Percentiles rank a stretch among this genome's conserved stretches.
Evolutionary conservation across 2,797 vertebrate genomes (phyloP).

Genomic region (Acrocephalus scirpaceus): DNA sequence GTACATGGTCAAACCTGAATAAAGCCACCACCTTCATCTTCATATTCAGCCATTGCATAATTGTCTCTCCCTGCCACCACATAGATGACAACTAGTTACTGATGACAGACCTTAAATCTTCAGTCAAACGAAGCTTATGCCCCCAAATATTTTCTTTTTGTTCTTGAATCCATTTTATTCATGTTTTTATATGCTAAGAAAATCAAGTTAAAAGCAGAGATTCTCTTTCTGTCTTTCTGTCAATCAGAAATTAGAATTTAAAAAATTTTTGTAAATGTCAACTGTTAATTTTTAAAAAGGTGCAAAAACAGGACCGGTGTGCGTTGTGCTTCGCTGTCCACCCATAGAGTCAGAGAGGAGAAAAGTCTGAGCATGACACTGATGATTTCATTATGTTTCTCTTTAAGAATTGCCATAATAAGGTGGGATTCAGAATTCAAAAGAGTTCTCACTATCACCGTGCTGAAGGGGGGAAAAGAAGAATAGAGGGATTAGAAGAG

Average conservation of each 20-base stretch:
- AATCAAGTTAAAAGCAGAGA: not conserved
- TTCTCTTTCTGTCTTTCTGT: not conserved
- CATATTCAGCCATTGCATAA: not conserved
- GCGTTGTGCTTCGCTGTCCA: not conserved
- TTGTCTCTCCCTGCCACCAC: not conserved
- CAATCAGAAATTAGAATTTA: not conserved
- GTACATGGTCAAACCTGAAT: not conserved
- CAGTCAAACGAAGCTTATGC: not conserved
- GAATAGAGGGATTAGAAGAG: constrained; percentile 21
- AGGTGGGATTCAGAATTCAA: not conserved
- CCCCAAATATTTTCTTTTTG: not conserved
- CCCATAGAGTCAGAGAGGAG: not conserved
- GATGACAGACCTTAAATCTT: not conserved
- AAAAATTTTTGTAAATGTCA: not conserved
- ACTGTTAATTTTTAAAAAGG: not conserved
- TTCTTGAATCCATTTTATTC: not conserved
- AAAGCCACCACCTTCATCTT: not conserved
- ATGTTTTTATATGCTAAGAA: not conserved
- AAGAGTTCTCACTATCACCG: not conserved
- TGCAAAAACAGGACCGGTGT: fast-evolving
- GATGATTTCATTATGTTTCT: not conserved
- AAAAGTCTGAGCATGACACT: not conserved
- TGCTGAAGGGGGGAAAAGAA: not conserved
- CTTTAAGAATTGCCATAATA: not conserved
- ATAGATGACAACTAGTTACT: not conserved